These are phyloP conservation scores for Cephalotes varians DNA, from an alignment of 2,888 invertebrate species.

Conservation along the genomic window DNA sequence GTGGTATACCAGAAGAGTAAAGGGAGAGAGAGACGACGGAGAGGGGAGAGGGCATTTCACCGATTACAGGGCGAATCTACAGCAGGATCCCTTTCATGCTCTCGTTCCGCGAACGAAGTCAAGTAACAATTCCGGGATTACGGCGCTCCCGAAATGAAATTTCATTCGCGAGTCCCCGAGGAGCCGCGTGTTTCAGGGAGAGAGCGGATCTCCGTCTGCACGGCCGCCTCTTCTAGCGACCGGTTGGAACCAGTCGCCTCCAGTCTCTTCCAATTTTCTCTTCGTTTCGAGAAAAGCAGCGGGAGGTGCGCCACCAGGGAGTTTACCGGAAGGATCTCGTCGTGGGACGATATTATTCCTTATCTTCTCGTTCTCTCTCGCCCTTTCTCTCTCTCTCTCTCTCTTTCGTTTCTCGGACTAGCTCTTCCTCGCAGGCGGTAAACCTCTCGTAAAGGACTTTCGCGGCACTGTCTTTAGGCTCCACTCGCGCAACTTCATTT, in stretches of 20 bases:
- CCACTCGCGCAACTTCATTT: conserved; percentile 33
- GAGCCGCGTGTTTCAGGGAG: conserved; percentile 67
- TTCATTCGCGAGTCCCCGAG: conserved; percentile 78
- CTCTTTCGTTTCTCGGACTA: conserved; percentile 20
- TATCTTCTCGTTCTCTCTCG: conserved; percentile 42
- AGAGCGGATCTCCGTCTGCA: conserved; percentile 51
- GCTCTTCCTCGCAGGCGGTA: conserved; percentile 9
- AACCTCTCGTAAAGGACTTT: conserved; percentile 54
- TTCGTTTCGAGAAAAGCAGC: conserved; percentile 84
- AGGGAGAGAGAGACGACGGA: conserved; percentile 1
- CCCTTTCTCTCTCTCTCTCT: not conserved
- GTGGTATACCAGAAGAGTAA: conserved; percentile 8
- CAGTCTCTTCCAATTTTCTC: conserved; percentile 86
- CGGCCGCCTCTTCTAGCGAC: conserved; percentile 52
- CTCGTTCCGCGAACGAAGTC: conserved; percentile 78
- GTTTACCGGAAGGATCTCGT: conserved; percentile 74
- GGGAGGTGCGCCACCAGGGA: conserved; percentile 74
- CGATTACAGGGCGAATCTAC: conserved; percentile 75
- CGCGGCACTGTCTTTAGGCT: conserved; percentile 54
- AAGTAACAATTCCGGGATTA: conserved; percentile 81
- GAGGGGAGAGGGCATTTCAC: conserved; percentile 58
- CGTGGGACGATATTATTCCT: conserved; percentile 77
- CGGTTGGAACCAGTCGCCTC: conserved; percentile 69
- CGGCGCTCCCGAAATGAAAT: conserved; percentile 78
- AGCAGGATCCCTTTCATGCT: conserved; percentile 74